Percentiles rank a stretch among this genome's conserved stretches.
Evolutionary conservation across 1,140 invertebrate species (phyloP).

Genomic region (Trachymyrmex cornetzi): DNA sequence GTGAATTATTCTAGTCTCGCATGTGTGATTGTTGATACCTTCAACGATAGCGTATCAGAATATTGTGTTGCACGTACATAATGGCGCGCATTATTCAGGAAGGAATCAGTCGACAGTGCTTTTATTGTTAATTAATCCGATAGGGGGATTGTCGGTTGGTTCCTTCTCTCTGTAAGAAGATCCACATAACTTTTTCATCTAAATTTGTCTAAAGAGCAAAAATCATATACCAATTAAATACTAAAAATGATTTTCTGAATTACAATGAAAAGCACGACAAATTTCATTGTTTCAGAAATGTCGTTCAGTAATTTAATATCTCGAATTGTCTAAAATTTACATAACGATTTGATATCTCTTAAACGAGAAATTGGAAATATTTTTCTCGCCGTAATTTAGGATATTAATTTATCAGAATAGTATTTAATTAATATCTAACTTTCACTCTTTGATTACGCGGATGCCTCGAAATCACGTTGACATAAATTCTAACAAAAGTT

Average conservation of each 20-base stretch:
- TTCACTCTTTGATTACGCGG: not conserved
- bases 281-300: not conserved
- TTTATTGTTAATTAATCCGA: conserved; percentile 19
- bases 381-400: not conserved
- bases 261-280: not conserved
- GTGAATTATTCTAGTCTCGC: conserved; percentile 56
- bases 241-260: conserved; percentile 1
- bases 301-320: not conserved
- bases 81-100: conserved; percentile 34
- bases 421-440: not conserved
- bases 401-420: not conserved
- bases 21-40: conserved; percentile 53
- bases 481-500: conserved; percentile 35
- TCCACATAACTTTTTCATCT: conserved; percentile 19
- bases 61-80: conserved; percentile 24
- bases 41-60: conserved; percentile 52
- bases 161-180: conserved; percentile 29
- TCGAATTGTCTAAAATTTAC: not conserved
- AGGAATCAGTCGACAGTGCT: conserved; percentile 18
- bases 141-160: conserved; percentile 12
- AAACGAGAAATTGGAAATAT: conserved; percentile 12
- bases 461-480: conserved; percentile 41
- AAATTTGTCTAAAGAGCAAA: not conserved
- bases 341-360: not conserved
- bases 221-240: not conserved